Percentiles rank a stretch among this genome's conserved stretches.
Conservation (phyloP, 2,797 vertebrate species). For the Coilia nasus region DNA sequence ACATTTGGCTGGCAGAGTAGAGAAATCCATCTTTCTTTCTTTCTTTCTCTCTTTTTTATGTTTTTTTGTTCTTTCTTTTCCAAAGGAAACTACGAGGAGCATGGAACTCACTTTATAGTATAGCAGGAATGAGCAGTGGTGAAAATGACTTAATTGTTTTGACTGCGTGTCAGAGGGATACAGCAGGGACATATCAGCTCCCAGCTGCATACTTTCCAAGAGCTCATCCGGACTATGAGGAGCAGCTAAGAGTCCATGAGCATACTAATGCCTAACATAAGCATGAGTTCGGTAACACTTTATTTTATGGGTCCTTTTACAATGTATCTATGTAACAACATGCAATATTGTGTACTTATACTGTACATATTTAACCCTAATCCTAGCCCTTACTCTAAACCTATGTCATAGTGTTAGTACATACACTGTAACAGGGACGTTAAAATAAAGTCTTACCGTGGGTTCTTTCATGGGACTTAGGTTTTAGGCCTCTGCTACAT, state of each 20-base stretch:
- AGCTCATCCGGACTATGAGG: neutral
- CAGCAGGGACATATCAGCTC: slow-evolving; percentile 8
- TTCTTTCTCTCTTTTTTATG: neutral
- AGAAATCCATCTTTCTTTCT: neutral
- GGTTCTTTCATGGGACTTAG: too few relatives aligned
- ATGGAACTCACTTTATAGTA: neutral
- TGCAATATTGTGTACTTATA: too few relatives aligned
- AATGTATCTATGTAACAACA: too few relatives aligned
- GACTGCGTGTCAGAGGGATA: neutral
- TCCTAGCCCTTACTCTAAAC: too few relatives aligned
- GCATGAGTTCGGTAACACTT: neutral
- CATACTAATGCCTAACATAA: neutral
- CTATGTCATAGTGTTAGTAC: too few relatives aligned
- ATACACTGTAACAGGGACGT: too few relatives aligned
- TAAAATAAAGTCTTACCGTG: too few relatives aligned
- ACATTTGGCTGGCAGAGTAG: neutral
- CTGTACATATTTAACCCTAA: too few relatives aligned
- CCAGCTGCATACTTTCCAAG: neutral
- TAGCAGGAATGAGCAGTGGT: neutral
- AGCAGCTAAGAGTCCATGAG: neutral
- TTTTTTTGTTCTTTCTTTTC: neutral
- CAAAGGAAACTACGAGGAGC: neutral
- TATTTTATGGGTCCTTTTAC: too few relatives aligned
- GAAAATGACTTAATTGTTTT: slow-evolving; percentile 25
- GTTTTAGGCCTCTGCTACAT: too few relatives aligned